A percentile compares a stretch with the other conserved stretches of the same genome.
phyloP scores from a whole-genome alignment of 2,113 vertebrate genomes.

The Orcinus orca region DNA sequence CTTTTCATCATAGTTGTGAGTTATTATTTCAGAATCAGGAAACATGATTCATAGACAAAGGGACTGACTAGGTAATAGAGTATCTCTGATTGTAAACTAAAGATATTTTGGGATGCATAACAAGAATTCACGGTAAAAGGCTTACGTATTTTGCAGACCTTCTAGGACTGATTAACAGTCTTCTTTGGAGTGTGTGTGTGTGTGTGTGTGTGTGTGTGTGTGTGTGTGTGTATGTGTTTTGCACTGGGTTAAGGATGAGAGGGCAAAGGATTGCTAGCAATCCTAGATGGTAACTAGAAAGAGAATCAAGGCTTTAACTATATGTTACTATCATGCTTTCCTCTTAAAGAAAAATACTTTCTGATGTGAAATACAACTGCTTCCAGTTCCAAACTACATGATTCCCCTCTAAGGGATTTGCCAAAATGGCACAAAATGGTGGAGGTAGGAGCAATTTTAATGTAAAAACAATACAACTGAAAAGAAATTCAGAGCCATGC shows the following conservation, averaged over 20 bases:
- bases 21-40: conserved; percentile 13
- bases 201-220: not conserved
- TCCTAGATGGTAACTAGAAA: not conserved
- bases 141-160: not conserved
- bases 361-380: not conserved
- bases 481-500: not conserved
- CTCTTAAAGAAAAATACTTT: not conserved
- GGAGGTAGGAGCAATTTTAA: not conserved
- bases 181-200: not conserved
- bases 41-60: not conserved
- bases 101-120: not conserved
- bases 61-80: not conserved
- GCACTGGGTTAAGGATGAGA: not conserved
- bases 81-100: not conserved
- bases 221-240: not conserved
- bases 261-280: not conserved
- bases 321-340: not conserved
- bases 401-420: not conserved
- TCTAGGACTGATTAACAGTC: not conserved
- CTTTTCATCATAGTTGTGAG: not conserved
- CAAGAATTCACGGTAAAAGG: not conserved
- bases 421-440: not conserved
- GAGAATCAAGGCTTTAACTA: not conserved
- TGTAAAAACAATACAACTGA: not conserved
- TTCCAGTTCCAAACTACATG: not conserved